Conservation (phyloP, 2,797 vertebrate genomes). For the Hirundo rustica region DNA sequence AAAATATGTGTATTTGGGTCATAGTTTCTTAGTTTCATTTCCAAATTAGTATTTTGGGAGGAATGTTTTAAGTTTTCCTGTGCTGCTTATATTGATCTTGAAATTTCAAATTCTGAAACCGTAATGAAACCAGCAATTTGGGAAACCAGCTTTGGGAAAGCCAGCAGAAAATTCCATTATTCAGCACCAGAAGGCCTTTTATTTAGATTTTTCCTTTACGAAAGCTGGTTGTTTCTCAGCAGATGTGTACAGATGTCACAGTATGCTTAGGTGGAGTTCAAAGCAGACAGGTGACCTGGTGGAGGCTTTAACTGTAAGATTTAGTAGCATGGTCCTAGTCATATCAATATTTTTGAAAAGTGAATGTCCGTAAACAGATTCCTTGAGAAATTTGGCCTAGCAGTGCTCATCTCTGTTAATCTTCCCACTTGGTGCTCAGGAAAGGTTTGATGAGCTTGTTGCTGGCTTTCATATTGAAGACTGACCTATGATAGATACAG, state of each 20-base stretch:
- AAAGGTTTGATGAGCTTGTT: neutral
- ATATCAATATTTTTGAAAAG: neutral
- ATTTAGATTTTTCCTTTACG: neutral
- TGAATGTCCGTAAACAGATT: neutral
- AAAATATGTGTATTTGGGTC: neutral
- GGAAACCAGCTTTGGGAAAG: neutral
- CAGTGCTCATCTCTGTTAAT: neutral
- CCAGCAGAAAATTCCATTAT: neutral
- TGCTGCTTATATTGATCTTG: neutral
- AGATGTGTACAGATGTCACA: neutral
- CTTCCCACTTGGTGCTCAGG: neutral
- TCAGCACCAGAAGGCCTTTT: neutral
- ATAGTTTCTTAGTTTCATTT: neutral
- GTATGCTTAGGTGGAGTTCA: neutral
- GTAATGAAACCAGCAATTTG: neutral
- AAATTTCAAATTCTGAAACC: neutral
- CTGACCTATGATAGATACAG: neutral
- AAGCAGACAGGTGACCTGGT: neutral
- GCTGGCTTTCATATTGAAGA: neutral
- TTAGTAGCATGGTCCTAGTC: neutral
- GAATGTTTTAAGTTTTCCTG: neutral
- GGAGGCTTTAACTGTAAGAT: neutral
- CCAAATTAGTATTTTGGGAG: neutral
- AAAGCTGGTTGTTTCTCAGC: neutral
- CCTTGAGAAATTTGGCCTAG: neutral